phyloP scores from a whole-genome alignment of 35 echinoderm and acorn worm genomes.

The Apostichopus japonicus region DNA sequence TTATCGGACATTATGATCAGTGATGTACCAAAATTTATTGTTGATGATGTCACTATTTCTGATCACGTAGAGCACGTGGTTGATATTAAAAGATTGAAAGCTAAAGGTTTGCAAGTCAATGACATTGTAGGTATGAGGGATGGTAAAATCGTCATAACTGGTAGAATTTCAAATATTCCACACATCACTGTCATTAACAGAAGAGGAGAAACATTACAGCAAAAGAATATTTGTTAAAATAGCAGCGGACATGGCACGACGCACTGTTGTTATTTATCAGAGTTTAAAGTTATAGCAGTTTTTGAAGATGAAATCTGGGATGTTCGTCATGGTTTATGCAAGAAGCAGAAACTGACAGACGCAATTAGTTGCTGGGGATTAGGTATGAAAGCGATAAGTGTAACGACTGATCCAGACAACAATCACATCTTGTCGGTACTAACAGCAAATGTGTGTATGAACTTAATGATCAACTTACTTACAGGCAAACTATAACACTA shows the following conservation, averaged over 20 bases:
- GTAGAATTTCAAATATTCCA: background rate
- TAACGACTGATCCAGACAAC: background rate
- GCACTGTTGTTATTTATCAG: background rate
- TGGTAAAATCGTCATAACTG: background rate
- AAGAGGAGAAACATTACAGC: background rate
- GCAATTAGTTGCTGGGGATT: background rate
- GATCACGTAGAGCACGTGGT: background rate
- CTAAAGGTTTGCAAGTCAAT: background rate
- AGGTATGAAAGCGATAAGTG: background rate
- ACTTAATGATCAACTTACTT: background rate
- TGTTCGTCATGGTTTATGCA: background rate
- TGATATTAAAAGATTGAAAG: background rate
- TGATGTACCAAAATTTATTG: background rate
- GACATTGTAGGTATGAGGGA: background rate
- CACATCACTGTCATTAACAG: background rate
- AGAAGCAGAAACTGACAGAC: background rate
- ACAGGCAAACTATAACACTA: background rate
- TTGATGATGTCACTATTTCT: background rate
- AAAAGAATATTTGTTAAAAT: background rate
- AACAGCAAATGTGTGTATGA: background rate
- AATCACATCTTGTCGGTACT: background rate
- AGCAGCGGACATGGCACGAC: too few relatives aligned
- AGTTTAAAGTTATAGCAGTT: background rate
- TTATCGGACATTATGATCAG: background rate
- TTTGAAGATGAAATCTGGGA: background rate